Evolutionary conservation across 2,113 vertebrate species (phyloP).

Genomic region (Eretmochelys imbricata): DNA sequence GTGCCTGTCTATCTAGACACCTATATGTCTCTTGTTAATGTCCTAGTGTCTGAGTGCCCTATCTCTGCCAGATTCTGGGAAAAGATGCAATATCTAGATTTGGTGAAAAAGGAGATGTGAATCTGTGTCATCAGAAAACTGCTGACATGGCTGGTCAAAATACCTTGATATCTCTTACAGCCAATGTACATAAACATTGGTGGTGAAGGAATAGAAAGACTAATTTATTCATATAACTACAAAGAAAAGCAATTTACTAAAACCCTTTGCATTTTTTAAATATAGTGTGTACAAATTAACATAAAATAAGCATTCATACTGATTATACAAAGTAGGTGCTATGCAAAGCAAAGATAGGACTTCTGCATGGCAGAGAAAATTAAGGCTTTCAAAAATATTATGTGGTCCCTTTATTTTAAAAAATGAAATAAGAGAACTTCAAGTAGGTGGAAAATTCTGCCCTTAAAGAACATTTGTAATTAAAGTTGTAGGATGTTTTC

Average conservation of each 20-base stretch:
- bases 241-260: neutral
- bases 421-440: neutral
- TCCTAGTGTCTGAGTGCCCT: fast-evolving
- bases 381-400: neutral
- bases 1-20: neutral
- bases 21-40: neutral
- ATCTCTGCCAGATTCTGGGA: neutral
- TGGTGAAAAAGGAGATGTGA: neutral
- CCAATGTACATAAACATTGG: neutral
- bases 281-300: neutral
- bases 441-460: neutral
- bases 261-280: neutral
- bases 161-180: neutral
- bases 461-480: neutral
- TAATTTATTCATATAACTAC: conserved; percentile 31
- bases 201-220: neutral
- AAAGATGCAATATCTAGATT: neutral
- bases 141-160: neutral
- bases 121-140: neutral
- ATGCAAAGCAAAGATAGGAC: neutral
- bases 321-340: neutral
- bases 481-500: neutral
- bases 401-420: neutral
- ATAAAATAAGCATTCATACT: neutral
- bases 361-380: neutral